phyloP scores from a whole-genome alignment of 1,140 invertebrate genomes.

The Drosophila insularis region DNA sequence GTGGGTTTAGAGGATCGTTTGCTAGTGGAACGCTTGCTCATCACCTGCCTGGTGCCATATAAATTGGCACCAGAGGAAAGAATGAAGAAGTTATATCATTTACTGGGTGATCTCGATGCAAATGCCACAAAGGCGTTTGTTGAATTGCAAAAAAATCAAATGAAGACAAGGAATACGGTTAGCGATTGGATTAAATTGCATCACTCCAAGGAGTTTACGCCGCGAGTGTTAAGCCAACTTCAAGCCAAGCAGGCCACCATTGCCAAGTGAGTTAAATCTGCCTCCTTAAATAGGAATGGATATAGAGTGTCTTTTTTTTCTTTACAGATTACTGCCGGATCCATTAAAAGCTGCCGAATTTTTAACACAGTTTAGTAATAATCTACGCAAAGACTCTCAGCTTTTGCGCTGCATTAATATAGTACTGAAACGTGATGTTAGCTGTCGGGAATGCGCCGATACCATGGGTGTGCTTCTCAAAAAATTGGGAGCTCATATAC shows the following conservation, averaged over 20 bases:
- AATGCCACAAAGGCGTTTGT: conserved; percentile 98
- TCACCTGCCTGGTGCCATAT: conserved; percentile 97
- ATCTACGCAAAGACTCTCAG: conserved; percentile 90
- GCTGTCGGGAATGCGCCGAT: conserved; percentile 94
- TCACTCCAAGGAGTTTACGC: conserved; percentile 85
- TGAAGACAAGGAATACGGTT: conserved; percentile 92
- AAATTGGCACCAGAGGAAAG: conserved; percentile 92
- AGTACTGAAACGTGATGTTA: conserved; percentile 92
- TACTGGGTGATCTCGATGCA: conserved; percentile 96
- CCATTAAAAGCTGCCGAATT: conserved; percentile 96
- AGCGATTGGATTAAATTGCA: conserved; percentile 93
- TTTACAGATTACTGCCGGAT: conserved; percentile 88
- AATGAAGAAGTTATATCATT: conserved; percentile 97
- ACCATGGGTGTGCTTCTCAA: conserved; percentile 91
- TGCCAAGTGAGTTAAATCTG: conserved; percentile 60
- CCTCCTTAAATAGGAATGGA: too few relatives aligned
- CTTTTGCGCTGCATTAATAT: conserved; percentile 93
- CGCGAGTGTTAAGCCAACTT: conserved; percentile 88
- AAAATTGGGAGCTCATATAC: conserved; percentile 95
- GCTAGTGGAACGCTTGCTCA: conserved; percentile 96
- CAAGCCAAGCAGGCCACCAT: conserved; percentile 83
- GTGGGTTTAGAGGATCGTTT: conserved; percentile 88
- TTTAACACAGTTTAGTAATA: conserved; percentile 92
- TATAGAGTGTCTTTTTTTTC: not conserved
- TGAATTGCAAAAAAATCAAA: conserved; percentile 96